Percentiles rank a stretch among this genome's conserved stretches.
Evolutionary conservation across 2,113 vertebrate genomes (phyloP).

Genomic region (Ochotona curzoniae): DNA sequence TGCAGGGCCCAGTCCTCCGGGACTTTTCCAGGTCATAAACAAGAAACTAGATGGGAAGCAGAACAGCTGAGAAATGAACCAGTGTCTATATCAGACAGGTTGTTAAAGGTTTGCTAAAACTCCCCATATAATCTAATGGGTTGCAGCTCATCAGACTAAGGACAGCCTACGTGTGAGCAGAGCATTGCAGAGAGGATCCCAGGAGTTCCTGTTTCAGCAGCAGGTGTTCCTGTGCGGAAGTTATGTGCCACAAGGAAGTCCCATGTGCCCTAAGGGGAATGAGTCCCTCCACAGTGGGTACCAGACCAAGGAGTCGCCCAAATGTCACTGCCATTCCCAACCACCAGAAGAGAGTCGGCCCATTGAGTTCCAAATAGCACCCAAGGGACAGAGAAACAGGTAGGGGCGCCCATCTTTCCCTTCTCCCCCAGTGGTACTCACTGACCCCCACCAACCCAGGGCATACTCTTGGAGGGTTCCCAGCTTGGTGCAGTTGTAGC

Average conservation of each 20-base stretch:
- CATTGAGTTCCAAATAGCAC: not conserved
- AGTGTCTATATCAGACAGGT: too few relatives aligned
- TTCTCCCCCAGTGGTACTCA: not conserved
- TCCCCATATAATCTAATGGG: not conserved
- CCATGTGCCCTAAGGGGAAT: not conserved
- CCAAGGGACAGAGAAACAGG: not conserved
- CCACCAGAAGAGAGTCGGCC: not conserved
- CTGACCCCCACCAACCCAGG: not conserved
- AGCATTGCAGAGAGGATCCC: not conserved
- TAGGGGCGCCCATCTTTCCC: not conserved
- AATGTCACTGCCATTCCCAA: not conserved
- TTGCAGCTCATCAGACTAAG: not conserved
- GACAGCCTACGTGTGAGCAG: not conserved
- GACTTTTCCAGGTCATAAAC: too few relatives aligned
- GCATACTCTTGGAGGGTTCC: not conserved
- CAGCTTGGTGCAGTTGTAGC: too few relatives aligned
- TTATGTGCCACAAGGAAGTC: not conserved
- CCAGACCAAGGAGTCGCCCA: not conserved
- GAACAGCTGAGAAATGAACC: too few relatives aligned
- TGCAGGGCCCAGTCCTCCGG: too few relatives aligned
- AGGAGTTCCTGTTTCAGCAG: not conserved
- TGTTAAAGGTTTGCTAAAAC: not conserved
- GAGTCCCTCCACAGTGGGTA: too few relatives aligned
- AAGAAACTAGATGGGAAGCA: too few relatives aligned
- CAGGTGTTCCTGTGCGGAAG: not conserved